These are phyloP conservation scores for Uromys caudimaculatus DNA, from an alignment of 2,797 vertebrate species.

Conservation along the genomic window DNA sequence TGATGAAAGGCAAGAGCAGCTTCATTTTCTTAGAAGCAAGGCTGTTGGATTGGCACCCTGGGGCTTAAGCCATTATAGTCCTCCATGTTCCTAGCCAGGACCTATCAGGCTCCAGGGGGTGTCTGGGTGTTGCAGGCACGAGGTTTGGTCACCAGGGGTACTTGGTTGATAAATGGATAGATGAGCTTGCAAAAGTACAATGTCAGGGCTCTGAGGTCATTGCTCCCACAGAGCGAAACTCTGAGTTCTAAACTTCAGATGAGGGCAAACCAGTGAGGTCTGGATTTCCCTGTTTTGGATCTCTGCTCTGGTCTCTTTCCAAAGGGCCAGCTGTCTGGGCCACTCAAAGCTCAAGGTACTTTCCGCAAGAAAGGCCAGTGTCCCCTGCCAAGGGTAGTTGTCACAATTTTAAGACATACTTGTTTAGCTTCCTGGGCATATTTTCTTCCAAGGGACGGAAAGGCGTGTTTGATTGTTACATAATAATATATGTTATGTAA, in stretches of 20 bases:
- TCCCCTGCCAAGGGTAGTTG: not conserved
- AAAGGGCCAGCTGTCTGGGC: not conserved
- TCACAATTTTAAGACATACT: not conserved
- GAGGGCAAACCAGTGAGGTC: not conserved
- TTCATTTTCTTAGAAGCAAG: constrained; percentile 60
- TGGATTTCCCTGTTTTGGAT: not conserved
- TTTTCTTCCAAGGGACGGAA: not conserved
- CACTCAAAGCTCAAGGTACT: not conserved
- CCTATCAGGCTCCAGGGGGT: not conserved
- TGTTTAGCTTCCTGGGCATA: not conserved
- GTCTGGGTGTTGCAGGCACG: not conserved
- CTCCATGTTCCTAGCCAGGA: not conserved
- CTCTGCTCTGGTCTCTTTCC: not conserved
- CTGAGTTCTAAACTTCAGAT: not conserved
- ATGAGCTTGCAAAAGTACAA: not conserved
- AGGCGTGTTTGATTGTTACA: not conserved
- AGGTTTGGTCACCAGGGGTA: not conserved
- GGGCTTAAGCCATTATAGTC: not conserved
- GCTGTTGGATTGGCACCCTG: not conserved
- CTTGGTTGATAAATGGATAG: not conserved
- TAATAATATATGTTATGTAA: not conserved
- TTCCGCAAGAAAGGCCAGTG: not conserved
- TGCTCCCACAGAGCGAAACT: not conserved
- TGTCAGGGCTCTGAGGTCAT: not conserved
- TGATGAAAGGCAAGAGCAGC: constrained; percentile 36